Evolutionary conservation across 2,888 invertebrate species (phyloP), one percentile per base, ranked within the genome.

Genomic region (Cotesia congregata): DNA sequence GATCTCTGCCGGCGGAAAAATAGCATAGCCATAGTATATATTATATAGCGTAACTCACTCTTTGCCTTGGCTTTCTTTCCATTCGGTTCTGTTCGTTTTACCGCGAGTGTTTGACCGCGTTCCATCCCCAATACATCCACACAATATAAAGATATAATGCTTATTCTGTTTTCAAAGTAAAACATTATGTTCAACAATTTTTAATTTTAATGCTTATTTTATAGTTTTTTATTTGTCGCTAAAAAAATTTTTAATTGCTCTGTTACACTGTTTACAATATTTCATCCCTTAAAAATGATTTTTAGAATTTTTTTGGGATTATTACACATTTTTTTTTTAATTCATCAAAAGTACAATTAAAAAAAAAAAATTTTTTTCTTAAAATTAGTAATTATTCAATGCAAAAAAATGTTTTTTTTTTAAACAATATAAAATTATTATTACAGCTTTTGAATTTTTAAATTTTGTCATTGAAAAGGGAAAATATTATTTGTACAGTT

Each of bases 21-120:
- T 82, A 82, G 78, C 80, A 79, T 50, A 50, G 50, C 50, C 50
- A 50, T 12, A 50, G 50, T 50, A 50, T 50, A 50, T 50, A 50
- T 50, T 50, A 50, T 50, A 50, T 50, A 50, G 50, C 50, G 50
- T 50, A 50, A 50, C 50, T 50, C 50, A 50, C 50, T 50, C 50
- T 50, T 82, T 80, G 81, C 83, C 82, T 83, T 83, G 81, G 80
- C 83, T 84, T 80, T 83, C 80, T 83, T 82, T 83, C 76, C 77
- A 77, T 69, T 76, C 72, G 59, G 65, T 78, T 68, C 76, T 77
- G 77, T 69, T 76, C 72, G 59, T 67, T 78, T 68, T 69, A 38
- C 65, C 72, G 59, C 64, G 72, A 75, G 72, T 76, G 69, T 74
- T 68, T 74, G 72, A 76, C 76, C 72, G 77, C 76, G 67, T 73